Evolutionary conservation across 2,888 invertebrate genomes (phyloP).

Genomic region (Halocaridina rubra): DNA sequence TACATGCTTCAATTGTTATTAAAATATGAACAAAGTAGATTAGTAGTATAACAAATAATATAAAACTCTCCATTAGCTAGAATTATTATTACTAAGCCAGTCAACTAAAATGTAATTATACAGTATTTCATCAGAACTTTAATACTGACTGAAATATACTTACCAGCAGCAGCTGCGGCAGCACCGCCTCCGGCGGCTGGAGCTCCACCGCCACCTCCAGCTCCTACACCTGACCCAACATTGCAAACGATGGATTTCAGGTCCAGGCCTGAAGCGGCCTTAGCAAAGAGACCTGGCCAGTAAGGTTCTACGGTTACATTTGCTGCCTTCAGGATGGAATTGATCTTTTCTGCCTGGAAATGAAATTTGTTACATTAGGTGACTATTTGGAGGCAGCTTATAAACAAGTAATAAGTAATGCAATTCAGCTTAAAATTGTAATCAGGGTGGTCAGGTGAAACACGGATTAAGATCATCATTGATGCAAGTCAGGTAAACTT

Average conservation of each 20-base stretch:
- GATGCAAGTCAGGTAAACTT: too few relatives aligned
- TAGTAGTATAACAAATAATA: neutral
- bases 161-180: slow-evolving; percentile 69
- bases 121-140: neutral
- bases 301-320: slow-evolving; percentile 96
- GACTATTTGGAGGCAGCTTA: too few relatives aligned
- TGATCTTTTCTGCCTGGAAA: slow-evolving; percentile 97
- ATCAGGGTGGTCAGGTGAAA: too few relatives aligned
- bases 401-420: too few relatives aligned
- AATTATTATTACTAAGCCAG: neutral
- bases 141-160: slow-evolving; percentile 42
- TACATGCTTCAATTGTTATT: neutral
- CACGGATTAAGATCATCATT: too few relatives aligned
- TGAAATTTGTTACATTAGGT: too few relatives aligned
- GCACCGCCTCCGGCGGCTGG: slow-evolving; percentile 76
- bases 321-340: slow-evolving; percentile 96
- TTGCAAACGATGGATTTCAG: slow-evolving; percentile 93
- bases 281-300: slow-evolving; percentile 98
- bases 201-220: slow-evolving; percentile 78
- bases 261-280: slow-evolving; percentile 93
- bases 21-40: neutral
- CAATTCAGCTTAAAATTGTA: too few relatives aligned
- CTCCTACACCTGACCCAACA: slow-evolving; percentile 90
- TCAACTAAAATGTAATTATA: neutral
- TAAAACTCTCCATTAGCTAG: neutral